Conservation (phyloP, 2,888 invertebrate genomes). For the Formica aserva region DNA sequence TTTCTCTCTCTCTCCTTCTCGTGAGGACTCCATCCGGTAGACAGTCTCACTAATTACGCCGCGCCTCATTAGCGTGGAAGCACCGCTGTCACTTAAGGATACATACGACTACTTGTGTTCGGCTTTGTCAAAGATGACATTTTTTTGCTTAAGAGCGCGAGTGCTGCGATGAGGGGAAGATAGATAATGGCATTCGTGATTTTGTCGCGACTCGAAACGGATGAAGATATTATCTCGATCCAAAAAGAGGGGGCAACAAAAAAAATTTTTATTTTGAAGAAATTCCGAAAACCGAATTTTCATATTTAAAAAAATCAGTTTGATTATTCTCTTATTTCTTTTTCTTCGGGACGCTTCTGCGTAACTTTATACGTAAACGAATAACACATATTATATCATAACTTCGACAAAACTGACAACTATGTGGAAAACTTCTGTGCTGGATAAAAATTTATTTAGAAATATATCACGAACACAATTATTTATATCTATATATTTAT, state of each 20-base stretch:
- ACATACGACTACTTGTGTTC: constrained; percentile 79
- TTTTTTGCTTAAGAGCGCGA: constrained; percentile 66
- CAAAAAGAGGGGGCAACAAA: background rate
- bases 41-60: constrained; percentile 86
- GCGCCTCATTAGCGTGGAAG: constrained; percentile 85
- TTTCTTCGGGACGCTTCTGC: background rate
- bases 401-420: background rate
- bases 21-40: constrained; percentile 79
- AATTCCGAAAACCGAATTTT: background rate
- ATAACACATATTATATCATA: background rate
- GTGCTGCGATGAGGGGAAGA: background rate
- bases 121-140: constrained; percentile 81
- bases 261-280: background rate
- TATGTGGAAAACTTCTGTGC: background rate
- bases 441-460: background rate
- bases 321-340: background rate
- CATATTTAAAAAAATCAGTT: background rate
- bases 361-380: background rate
- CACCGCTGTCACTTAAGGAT: constrained; percentile 79
- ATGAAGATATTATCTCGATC: background rate
- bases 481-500: background rate
- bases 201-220: background rate
- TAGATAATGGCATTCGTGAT: background rate
- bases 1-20: constrained; percentile 41
- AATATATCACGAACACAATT: background rate